Percentiles rank a stretch among this genome's conserved stretches.
Evolutionary conservation across 2,113 vertebrate species (phyloP).

Genomic region (Chamaetylas fuelleborni): DNA sequence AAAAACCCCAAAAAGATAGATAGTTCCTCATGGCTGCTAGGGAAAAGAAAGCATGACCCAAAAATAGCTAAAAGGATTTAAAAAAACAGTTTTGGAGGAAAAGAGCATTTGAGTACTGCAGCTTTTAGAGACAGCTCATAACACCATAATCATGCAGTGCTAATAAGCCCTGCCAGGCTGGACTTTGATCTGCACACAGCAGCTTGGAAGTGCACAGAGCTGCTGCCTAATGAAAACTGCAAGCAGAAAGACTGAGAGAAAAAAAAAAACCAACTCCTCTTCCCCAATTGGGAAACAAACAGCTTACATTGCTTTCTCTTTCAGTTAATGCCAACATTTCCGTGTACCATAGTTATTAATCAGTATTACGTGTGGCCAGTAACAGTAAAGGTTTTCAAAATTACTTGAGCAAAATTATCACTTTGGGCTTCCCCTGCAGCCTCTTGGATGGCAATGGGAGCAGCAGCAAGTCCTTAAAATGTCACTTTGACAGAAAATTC

Average conservation of each 20-base stretch:
- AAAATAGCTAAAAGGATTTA: neutral
- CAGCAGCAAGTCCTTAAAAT: conserved; percentile 13
- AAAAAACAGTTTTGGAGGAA: neutral
- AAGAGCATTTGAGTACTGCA: neutral
- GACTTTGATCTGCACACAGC: conserved; percentile 54
- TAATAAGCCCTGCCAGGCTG: conserved; percentile 57
- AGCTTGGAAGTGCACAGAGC: conserved; percentile 20
- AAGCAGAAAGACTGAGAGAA: neutral
- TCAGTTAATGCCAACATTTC: conserved; percentile 16
- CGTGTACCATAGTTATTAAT: neutral
- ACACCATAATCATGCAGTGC: conserved; percentile 23
- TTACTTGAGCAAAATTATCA: neutral
- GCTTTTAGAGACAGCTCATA: conserved; percentile 39
- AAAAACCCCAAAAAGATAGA: neutral
- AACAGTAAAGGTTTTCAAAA: neutral
- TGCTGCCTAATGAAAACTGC: conserved; percentile 43
- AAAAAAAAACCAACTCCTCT: neutral
- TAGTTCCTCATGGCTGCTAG: neutral
- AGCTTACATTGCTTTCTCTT: conserved; percentile 29
- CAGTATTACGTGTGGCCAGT: neutral
- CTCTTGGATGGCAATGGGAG: neutral
- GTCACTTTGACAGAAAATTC: conserved; percentile 29
- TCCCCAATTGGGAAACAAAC: neutral
- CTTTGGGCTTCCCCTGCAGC: neutral
- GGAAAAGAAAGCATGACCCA: neutral